A percentile compares a stretch with the other conserved stretches of the same genome.
Conservation (phyloP, 2,888 invertebrate genomes). For the Caenorhabditis becei region DNA sequence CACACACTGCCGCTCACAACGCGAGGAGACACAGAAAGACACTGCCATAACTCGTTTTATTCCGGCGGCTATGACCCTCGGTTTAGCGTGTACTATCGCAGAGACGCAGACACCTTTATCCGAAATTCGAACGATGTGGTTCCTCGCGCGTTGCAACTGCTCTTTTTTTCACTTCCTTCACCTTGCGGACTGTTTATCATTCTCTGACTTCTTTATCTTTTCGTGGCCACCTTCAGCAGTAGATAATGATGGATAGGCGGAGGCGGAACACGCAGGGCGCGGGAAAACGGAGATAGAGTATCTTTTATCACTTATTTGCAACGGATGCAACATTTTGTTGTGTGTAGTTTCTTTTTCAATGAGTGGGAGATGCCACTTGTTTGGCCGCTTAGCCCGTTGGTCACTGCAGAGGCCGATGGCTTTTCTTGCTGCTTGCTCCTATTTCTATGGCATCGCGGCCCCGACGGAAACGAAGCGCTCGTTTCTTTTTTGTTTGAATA, state of each 20-base stretch:
- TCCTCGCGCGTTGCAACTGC: neutral
- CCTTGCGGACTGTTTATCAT: neutral
- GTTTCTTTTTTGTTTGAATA: constrained; percentile 25
- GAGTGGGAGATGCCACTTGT: constrained; percentile 15
- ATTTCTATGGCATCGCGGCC: constrained; percentile 43
- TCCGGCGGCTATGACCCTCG: constrained; percentile 10
- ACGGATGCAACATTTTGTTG: constrained; percentile 16
- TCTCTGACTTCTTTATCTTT: constrained; percentile 12
- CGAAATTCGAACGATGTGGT: constrained; percentile 16
- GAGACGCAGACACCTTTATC: constrained; percentile 30
- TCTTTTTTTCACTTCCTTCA: neutral
- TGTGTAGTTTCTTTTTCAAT: constrained; percentile 10
- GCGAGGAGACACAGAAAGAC: constrained; percentile 26
- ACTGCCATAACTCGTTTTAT: constrained; percentile 55
- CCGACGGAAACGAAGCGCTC: constrained; percentile 11
- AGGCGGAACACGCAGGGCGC: neutral
- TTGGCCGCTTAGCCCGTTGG: constrained; percentile 16
- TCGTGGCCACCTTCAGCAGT: constrained; percentile 8
- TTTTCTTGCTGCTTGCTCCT: constrained; percentile 12
- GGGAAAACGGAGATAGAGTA: constrained; percentile 12
- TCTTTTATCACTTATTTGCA: constrained; percentile 36
- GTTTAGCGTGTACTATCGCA: constrained; percentile 2
- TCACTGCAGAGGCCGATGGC: constrained; percentile 13
- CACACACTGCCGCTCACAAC: constrained; percentile 19
- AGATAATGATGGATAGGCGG: constrained; percentile 18